phyloP scores from a whole-genome alignment of 2,888 invertebrate genomes.

The Thyatira batis region DNA sequence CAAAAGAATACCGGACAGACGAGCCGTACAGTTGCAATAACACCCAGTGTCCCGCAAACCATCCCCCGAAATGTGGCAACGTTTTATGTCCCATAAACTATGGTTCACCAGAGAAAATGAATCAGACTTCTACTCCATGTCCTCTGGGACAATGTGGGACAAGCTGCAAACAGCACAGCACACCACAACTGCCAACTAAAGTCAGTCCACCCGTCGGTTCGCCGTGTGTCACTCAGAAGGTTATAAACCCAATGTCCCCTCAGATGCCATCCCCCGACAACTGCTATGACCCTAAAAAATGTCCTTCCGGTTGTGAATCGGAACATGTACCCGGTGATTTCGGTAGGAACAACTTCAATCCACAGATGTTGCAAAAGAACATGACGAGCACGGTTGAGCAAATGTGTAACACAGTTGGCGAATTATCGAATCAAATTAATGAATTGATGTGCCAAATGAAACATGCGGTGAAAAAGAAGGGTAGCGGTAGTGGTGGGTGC shows the following conservation, averaged over 20 bases:
- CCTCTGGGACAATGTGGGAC: conserved; percentile 40
- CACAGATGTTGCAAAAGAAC: background rate
- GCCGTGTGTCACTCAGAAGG: conserved; percentile 3
- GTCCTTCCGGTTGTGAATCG: conserved; percentile 26
- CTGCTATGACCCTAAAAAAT: conserved; percentile 10
- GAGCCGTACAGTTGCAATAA: conserved; percentile 54
- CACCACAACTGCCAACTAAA: conserved; percentile 16
- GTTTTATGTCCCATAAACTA: conserved; percentile 35
- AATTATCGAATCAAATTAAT: conserved; percentile 42
- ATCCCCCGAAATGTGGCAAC: conserved; percentile 45
- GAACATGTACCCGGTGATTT: conserved; percentile 34
- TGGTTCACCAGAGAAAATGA: conserved; percentile 17
- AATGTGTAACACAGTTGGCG: conserved; percentile 50
- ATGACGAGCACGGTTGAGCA: conserved; percentile 32
- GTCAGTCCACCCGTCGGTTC: background rate
- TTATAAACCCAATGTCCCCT: conserved; percentile 15
- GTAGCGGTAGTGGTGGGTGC: background rate
- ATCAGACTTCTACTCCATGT: conserved; percentile 24
- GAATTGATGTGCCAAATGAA: conserved; percentile 43
- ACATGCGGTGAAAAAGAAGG: conserved; percentile 14
- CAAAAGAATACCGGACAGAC: conserved; percentile 52
- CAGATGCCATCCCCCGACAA: background rate
- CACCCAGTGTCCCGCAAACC: conserved; percentile 53
- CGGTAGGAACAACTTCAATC: conserved; percentile 3
- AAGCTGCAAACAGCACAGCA: conserved; percentile 39